Percentiles rank a stretch among this genome's conserved stretches.
phyloP scores from a whole-genome alignment of 2,888 invertebrate species.

The Acanthopleura granulata region DNA sequence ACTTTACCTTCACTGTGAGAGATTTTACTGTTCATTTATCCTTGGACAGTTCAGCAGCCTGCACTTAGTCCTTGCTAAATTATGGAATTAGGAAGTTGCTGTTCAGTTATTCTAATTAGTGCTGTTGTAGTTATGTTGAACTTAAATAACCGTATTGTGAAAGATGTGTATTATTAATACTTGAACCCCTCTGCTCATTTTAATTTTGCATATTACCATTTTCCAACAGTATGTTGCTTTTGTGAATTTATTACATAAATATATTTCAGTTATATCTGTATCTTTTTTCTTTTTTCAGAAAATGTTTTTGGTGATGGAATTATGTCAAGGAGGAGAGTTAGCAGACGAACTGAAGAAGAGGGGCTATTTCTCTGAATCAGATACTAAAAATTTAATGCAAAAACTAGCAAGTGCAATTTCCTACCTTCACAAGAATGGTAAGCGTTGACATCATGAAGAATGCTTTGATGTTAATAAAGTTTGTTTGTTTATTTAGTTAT shows the following conservation, averaged over 20 bases:
- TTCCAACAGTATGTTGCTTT: neutral
- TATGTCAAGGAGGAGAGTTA: conserved; percentile 72
- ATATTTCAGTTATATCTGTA: neutral
- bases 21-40: no score
- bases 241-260: neutral
- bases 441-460: conserved; percentile 18
- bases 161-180: no score
- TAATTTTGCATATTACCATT: neutral
- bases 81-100: no score
- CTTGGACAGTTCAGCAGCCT: no score
- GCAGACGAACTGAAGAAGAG: conserved; percentile 69
- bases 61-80: no score
- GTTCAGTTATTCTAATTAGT: no score
- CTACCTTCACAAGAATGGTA: conserved; percentile 69
- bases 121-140: no score
- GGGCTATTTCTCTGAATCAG: conserved; percentile 55
- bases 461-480: no score
- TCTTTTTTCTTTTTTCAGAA: conserved; percentile 56
- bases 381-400: conserved; percentile 61
- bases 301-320: conserved; percentile 74
- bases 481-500: no score
- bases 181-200: neutral
- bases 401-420: conserved; percentile 66
- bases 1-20: no score
- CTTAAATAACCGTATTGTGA: no score